These are phyloP conservation scores for Arion vulgaris DNA, from an alignment of 1,140 invertebrate genomes.

Conservation along the genomic window DNA sequence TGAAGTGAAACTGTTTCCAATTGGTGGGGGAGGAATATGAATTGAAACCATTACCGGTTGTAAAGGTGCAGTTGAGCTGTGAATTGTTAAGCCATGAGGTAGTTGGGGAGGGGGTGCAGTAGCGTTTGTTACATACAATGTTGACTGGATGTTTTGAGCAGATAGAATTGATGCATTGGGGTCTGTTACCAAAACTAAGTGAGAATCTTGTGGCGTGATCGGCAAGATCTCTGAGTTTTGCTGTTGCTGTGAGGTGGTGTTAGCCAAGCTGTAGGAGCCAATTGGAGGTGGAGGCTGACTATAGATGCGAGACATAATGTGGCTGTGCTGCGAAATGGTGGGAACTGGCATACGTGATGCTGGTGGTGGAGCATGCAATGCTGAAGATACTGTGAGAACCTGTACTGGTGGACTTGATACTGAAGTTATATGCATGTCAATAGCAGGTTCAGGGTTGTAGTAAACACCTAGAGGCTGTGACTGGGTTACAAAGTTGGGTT, in stretches of 20 bases:
- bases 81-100: background rate
- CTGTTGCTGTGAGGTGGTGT: background rate
- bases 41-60: slow-evolving; percentile 27
- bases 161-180: background rate
- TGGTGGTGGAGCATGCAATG: background rate
- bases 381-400: background rate
- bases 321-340: background rate
- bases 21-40: slow-evolving; percentile 17
- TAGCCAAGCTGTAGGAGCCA: background rate
- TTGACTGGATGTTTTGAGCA: slow-evolving; percentile 15
- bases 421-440: background rate
- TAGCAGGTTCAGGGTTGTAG: background rate
- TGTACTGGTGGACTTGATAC: background rate
- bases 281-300: slow-evolving; percentile 2
- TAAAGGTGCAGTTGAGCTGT: background rate
- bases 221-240: slow-evolving; percentile 16
- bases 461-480: background rate
- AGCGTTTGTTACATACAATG: slow-evolving; percentile 15
- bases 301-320: slow-evolving; percentile 3
- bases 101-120: slow-evolving; percentile 16
- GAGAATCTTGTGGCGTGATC: background rate
- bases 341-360: background rate
- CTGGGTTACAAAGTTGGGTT: background rate
- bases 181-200: slow-evolving; percentile 4
- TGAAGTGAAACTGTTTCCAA: background rate